These are phyloP conservation scores for Hemichromis elongatus DNA, from an alignment of 2,113 vertebrate genomes.

Conservation along the genomic window DNA sequence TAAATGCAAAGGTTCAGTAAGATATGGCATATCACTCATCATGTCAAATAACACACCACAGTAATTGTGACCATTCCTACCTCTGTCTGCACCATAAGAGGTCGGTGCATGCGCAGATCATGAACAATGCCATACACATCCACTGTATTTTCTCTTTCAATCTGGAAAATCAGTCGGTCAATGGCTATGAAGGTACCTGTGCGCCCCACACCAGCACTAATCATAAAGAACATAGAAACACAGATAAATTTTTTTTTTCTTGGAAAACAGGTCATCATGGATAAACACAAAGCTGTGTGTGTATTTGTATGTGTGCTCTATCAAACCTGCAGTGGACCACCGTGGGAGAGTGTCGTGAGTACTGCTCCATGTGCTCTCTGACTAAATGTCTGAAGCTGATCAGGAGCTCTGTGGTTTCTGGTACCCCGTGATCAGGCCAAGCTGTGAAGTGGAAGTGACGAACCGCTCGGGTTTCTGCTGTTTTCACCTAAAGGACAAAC, in stretches of 20 bases:
- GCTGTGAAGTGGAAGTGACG: slow-evolving; percentile 98
- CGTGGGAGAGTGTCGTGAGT: slow-evolving; percentile 78
- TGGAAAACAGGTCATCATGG: not conserved
- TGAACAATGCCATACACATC: slow-evolving; percentile 87
- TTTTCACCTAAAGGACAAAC: slow-evolving; percentile 71
- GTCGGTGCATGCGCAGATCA: slow-evolving; percentile 88
- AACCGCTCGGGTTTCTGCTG: slow-evolving; percentile 78
- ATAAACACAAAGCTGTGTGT: not conserved
- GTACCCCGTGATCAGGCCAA: slow-evolving; percentile 94
- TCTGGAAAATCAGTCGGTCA: slow-evolving; percentile 89
- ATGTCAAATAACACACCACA: not conserved
- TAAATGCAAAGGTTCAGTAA: not conserved
- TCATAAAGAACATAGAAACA: not conserved
- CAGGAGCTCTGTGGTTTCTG: slow-evolving; percentile 88
- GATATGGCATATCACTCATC: not conserved
- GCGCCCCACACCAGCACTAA: slow-evolving; percentile 92
- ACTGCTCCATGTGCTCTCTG: slow-evolving; percentile 85
- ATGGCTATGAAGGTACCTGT: slow-evolving; percentile 95
- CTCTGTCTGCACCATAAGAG: slow-evolving; percentile 97
- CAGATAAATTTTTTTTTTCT: accelerated
- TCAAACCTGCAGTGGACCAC: slow-evolving; percentile 95
- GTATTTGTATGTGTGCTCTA: not conserved
- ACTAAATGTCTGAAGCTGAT: slow-evolving; percentile 91
- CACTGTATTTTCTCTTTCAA: slow-evolving; percentile 84
- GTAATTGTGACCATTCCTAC: slow-evolving; percentile 60